Percentiles rank a stretch among this genome's conserved stretches.
Conservation (phyloP, 2,797 vertebrate species). For the Melanotaenia pygmaea region DNA sequence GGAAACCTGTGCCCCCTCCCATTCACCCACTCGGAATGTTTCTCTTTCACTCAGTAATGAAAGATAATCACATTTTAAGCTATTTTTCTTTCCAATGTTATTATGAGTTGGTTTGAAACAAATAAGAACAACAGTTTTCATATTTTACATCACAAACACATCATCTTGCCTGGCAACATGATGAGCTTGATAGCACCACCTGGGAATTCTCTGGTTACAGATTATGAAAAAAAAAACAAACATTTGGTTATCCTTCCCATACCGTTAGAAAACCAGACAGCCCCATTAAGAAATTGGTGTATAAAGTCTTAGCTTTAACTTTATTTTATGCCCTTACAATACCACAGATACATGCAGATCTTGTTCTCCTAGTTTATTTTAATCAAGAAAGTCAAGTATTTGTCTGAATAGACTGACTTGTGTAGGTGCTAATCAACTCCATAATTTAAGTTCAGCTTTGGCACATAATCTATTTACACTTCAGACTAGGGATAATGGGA, state of each 20-base stretch:
- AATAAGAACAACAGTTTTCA: background rate
- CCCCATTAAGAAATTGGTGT: background rate
- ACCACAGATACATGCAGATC: background rate
- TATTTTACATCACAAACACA: background rate
- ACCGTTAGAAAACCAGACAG: too few species aligned
- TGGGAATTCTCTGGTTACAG: too few species aligned
- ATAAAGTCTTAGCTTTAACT: background rate
- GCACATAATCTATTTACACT: background rate
- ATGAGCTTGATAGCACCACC: too few species aligned
- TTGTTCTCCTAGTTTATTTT: background rate
- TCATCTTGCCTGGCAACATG: background rate
- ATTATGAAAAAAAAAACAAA: too few species aligned
- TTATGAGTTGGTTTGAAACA: background rate
- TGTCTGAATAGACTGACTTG: background rate
- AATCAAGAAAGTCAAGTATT: background rate
- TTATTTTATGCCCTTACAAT: background rate
- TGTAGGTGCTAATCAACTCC: background rate
- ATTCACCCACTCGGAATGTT: constrained; percentile 4
- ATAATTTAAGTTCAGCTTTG: constrained; percentile 1
- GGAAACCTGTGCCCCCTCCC: background rate
- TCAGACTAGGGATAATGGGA: constrained; percentile 18
- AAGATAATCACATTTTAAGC: constrained; percentile 9
- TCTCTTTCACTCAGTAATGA: constrained; percentile 33
- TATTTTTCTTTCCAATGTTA: constrained; percentile 16
- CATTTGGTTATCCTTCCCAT: too few species aligned